These are phyloP conservation scores for Eristalis intricaria DNA, from an alignment of 2,888 invertebrate genomes.

Conservation along the genomic window DNA sequence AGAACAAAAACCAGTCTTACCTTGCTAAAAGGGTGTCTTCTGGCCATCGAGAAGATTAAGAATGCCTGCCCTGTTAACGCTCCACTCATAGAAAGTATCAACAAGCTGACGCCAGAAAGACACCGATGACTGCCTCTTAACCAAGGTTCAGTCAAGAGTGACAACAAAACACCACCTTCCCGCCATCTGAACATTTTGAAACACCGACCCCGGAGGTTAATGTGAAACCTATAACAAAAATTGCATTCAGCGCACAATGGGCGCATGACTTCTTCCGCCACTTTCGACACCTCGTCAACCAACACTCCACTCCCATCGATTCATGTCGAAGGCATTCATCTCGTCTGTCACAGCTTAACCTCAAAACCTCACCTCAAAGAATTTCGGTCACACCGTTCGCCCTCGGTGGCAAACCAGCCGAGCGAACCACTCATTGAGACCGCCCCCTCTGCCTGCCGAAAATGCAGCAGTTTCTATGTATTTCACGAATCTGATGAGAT, in stretches of 20 bases:
- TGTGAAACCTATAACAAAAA: not conserved
- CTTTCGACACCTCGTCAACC: slow-evolving; percentile 9
- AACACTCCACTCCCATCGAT: not conserved
- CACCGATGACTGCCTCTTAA: no score
- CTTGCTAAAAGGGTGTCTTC: no score
- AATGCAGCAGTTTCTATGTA: slow-evolving; percentile 46
- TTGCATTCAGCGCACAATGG: not conserved
- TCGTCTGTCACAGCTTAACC: slow-evolving; percentile 37
- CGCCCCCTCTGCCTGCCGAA: not conserved
- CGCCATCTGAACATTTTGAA: no score
- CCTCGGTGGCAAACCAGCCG: slow-evolving; percentile 38
- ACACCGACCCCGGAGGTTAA: no score
- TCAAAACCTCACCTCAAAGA: slow-evolving; percentile 19
- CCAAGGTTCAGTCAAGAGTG: no score
- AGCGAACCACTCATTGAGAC: slow-evolving; percentile 4
- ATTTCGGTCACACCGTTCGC: slow-evolving; percentile 48
- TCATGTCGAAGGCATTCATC: slow-evolving; percentile 23
- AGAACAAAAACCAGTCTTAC: no score
- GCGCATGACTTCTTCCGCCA: not conserved
- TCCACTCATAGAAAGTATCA: no score
- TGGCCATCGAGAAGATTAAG: no score
- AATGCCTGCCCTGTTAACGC: no score
- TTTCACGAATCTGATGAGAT: slow-evolving; percentile 50
- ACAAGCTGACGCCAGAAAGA: no score
- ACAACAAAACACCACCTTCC: no score